Conservation (phyloP, 1,140 invertebrate genomes). For the Cyclargus thomasi region DNA sequence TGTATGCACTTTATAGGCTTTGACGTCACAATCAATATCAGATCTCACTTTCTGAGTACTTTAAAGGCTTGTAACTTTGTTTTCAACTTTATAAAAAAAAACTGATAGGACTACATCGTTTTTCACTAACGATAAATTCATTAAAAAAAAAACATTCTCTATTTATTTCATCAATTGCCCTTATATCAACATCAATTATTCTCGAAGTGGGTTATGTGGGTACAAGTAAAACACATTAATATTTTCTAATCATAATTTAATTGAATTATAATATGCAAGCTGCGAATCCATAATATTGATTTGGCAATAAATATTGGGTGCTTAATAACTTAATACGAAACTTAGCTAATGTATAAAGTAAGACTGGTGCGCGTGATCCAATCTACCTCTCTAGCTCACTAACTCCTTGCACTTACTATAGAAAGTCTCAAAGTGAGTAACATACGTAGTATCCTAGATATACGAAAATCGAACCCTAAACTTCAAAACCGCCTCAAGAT, state of each 20-base stretch:
- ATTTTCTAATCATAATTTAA: conserved; percentile 69
- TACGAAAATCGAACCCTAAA: not conserved
- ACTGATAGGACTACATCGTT: too few relatives aligned
- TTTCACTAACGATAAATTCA: too few relatives aligned
- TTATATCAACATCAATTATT: too few relatives aligned
- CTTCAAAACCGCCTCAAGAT: conserved; percentile 23
- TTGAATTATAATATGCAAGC: conserved; percentile 70
- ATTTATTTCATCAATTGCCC: too few relatives aligned
- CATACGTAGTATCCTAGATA: not conserved
- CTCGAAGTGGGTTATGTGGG: not conserved
- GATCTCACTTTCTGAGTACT: too few relatives aligned
- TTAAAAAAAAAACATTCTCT: too few relatives aligned
- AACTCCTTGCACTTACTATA: conserved; percentile 13
- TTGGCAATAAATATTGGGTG: conserved; percentile 68
- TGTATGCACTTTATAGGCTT: too few relatives aligned
- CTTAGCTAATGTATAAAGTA: conserved; percentile 42
- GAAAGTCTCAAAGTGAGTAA: not conserved
- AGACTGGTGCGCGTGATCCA: conserved; percentile 55
- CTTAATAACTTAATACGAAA: conserved; percentile 62
- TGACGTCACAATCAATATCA: too few relatives aligned
- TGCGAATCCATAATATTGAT: conserved; percentile 55
- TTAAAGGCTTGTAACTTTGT: too few relatives aligned
- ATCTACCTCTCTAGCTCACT: conserved; percentile 5
- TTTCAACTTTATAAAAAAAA: too few relatives aligned
- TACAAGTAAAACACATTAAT: conserved; percentile 28